These are phyloP conservation scores for Polyploca ridens DNA, from an alignment of 2,888 invertebrate genomes.

Conservation along the genomic window DNA sequence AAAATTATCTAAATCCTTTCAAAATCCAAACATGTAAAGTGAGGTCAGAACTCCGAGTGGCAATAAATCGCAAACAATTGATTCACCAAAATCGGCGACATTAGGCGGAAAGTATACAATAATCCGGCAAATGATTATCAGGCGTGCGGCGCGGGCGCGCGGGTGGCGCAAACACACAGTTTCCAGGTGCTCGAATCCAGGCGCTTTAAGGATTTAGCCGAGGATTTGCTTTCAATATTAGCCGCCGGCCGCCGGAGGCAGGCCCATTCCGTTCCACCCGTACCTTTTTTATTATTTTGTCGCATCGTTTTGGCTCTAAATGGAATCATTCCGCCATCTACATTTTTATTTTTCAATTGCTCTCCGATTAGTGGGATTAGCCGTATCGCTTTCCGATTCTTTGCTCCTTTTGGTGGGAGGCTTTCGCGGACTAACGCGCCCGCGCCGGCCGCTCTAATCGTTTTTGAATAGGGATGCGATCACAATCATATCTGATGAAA, in stretches of 20 bases:
- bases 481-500: conserved; percentile 33
- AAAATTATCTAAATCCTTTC: conserved; percentile 42
- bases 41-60: conserved; percentile 43
- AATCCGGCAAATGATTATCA: conserved; percentile 81
- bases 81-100: conserved; percentile 70
- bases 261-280: conserved; percentile 72
- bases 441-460: conserved; percentile 51
- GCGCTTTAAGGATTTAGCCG: conserved; percentile 84
- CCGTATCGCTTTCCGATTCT: conserved; percentile 82
- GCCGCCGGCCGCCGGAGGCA: conserved; percentile 74
- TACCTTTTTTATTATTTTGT: conserved; percentile 84
- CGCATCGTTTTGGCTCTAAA: conserved; percentile 84
- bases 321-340: conserved; percentile 84
- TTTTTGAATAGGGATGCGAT: conserved; percentile 40
- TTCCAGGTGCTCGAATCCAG: conserved; percentile 82
- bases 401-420: conserved; percentile 77
- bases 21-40: conserved; percentile 54
- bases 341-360: conserved; percentile 86
- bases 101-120: conserved; percentile 79
- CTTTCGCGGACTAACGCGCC: conserved; percentile 69
- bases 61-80: conserved; percentile 66
- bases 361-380: conserved; percentile 84
- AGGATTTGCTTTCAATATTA: conserved; percentile 86
- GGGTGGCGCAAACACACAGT: conserved; percentile 72
- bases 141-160: conserved; percentile 44